A percentile compares a stretch with the other conserved stretches of the same genome.
Conservation (phyloP, 2,113 vertebrate genomes). For the Nansenia antarctica region DNA sequence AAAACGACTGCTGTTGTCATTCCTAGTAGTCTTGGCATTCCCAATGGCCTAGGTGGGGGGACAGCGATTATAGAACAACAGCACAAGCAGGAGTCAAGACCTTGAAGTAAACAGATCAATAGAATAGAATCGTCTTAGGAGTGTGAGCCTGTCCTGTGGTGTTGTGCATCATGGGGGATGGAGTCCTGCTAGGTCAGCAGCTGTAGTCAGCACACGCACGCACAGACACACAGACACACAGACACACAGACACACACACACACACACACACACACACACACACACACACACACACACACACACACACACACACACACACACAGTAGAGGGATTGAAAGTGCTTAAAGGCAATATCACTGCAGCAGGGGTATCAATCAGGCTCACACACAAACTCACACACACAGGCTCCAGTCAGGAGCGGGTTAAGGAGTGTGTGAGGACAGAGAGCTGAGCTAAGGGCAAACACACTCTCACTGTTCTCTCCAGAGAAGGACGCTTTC, state of each 20-base stretch:
- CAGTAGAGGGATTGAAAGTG: neutral
- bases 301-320: constrained; percentile 13
- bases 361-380: neutral
- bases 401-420: neutral
- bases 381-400: neutral
- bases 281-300: constrained; percentile 13
- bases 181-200: constrained; percentile 13
- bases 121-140: neutral
- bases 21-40: constrained; percentile 97
- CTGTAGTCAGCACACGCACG: constrained; percentile 23
- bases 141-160: neutral
- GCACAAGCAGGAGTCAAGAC: neutral
- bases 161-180: constrained; percentile 10
- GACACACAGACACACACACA: no score
- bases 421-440: constrained; percentile 27
- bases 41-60: constrained; percentile 90
- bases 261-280: constrained; percentile 13
- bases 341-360: neutral
- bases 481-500: constrained; percentile 54
- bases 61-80: constrained; percentile 10
- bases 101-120: neutral
- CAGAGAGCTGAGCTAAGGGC: constrained; percentile 38
- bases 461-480: constrained; percentile 44
- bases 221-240: constrained; percentile 5
- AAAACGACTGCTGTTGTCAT: constrained; percentile 99